phyloP scores from a whole-genome alignment of 37 sponge, comb jelly and placozoan species.

The Hormiphora californensis region DNA sequence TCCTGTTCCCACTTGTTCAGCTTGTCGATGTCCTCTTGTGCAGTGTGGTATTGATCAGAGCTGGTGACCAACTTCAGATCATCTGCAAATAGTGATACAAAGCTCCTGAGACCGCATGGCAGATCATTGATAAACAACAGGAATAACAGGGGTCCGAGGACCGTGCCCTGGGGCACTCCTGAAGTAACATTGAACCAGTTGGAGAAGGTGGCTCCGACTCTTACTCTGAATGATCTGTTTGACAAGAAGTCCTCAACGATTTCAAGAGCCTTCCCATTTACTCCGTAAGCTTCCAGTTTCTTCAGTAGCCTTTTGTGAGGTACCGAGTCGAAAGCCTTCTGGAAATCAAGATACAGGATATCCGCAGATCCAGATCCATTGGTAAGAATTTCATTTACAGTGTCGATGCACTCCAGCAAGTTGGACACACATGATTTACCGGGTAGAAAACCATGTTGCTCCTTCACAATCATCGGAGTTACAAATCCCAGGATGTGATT shows the following conservation, averaged over 20 bases:
- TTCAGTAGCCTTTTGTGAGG: background rate
- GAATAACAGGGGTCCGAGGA: conserved; percentile 4
- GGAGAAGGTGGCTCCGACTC: background rate
- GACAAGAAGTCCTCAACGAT: background rate
- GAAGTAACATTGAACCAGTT: background rate
- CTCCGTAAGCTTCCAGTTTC: background rate
- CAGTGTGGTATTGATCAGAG: background rate
- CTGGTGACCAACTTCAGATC: background rate
- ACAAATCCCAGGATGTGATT: background rate
- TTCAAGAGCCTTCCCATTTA: background rate
- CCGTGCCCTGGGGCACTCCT: conserved; percentile 19
- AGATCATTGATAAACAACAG: background rate
- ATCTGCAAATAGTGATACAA: conserved; percentile 24
- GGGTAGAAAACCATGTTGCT: conserved; percentile 9
- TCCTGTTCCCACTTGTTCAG: background rate
- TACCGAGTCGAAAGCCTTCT: background rate
- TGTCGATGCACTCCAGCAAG: background rate
- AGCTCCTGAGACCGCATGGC: background rate
- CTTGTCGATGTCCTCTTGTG: background rate
- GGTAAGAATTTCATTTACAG: background rate
- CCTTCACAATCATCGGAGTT: conserved; percentile 18
- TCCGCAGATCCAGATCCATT: background rate
- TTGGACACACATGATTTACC: background rate
- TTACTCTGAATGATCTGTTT: background rate
- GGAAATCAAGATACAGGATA: background rate